Conservation (phyloP, 2,797 vertebrate genomes). For the Botia almorhae region DNA sequence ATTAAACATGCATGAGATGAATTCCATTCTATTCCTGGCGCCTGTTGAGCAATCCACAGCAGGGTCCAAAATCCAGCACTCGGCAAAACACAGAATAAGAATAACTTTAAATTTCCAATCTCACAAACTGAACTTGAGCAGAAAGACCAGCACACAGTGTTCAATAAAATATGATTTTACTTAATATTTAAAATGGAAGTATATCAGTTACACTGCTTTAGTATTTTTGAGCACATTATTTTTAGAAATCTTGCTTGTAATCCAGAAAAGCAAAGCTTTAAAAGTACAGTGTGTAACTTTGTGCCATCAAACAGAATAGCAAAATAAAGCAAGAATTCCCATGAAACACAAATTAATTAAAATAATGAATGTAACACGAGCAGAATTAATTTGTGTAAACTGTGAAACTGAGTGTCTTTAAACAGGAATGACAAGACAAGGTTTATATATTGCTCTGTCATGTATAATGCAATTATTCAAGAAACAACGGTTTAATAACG, state of each 20-base stretch:
- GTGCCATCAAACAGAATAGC: not conserved
- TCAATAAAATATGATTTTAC: constrained; percentile 36
- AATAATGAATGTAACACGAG: no score
- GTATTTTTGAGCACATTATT: constrained; percentile 7
- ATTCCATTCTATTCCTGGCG: constrained; percentile 70
- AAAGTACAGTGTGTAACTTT: not conserved
- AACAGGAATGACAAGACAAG: no score
- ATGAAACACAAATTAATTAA: not conserved
- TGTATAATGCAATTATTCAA: no score
- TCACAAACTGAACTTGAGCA: constrained; percentile 38
- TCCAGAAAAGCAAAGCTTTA: not conserved
- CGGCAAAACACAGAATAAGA: constrained; percentile 47
- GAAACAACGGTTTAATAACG: no score
- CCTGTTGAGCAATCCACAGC: constrained; percentile 64
- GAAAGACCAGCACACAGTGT: constrained; percentile 24
- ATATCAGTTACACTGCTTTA: constrained; percentile 4
- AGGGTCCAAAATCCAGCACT: constrained; percentile 42
- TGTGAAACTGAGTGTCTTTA: no score
- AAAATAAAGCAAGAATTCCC: not conserved
- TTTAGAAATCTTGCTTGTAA: not conserved
- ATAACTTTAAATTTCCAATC: constrained; percentile 46
- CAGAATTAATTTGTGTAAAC: no score
- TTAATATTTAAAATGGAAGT: constrained; percentile 28
- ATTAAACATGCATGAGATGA: constrained; percentile 78
- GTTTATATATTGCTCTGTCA: no score